Evolutionary conservation across 2,888 invertebrate genomes (phyloP).

Genomic region (Griposia aprilina): DNA sequence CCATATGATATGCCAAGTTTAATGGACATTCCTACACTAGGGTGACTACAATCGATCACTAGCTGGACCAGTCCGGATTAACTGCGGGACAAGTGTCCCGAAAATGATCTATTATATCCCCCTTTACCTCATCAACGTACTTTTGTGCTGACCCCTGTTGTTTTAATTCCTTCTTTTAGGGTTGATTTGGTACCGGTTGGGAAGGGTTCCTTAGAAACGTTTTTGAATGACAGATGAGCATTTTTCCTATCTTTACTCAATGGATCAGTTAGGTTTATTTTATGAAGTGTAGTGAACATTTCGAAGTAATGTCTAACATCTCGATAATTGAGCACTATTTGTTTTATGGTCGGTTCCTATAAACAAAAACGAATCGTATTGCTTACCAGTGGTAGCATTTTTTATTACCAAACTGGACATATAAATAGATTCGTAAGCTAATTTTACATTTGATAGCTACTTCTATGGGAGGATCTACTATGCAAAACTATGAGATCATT

Average conservation of each 20-base stretch:
- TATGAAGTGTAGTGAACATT: neutral
- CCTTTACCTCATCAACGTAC: conserved; percentile 89
- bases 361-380: too few relatives aligned
- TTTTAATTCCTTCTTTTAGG: conserved; percentile 88
- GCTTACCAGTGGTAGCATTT: too few relatives aligned
- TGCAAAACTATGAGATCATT: too few relatives aligned
- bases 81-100: conserved; percentile 86
- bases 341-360: too few relatives aligned
- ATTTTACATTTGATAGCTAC: too few relatives aligned
- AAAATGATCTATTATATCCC: conserved; percentile 89
- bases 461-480: too few relatives aligned
- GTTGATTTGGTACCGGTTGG: conserved; percentile 76
- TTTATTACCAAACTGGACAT: too few relatives aligned
- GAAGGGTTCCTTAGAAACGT: conserved; percentile 49
- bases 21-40: conserved; percentile 79
- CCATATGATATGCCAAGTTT: conserved; percentile 68
- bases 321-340: too few relatives aligned
- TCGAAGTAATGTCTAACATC: neutral
- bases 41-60: conserved; percentile 74
- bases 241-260: too few relatives aligned
- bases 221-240: conserved; percentile 20
- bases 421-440: too few relatives aligned
- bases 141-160: conserved; percentile 86
- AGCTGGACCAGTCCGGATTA: conserved; percentile 82
- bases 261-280: neutral